Evolutionary conservation across 2,888 invertebrate genomes (phyloP).

Genomic region (Eupelmus urozonus): DNA sequence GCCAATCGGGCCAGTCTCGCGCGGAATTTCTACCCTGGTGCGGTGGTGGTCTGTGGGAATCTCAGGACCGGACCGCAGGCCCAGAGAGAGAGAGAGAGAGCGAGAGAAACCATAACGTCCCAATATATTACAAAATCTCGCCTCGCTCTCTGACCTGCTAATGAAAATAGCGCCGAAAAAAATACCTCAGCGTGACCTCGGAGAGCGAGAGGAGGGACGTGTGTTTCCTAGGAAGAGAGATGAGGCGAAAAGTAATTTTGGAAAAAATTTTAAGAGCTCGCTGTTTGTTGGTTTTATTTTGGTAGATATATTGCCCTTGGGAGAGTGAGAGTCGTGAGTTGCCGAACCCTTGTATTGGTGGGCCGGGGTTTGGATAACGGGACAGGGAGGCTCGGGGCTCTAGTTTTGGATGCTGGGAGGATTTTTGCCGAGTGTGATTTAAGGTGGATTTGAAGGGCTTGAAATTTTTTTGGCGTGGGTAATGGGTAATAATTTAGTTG

Average conservation of each 20-base stretch:
- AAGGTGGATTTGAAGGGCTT: no score
- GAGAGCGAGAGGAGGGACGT: neutral
- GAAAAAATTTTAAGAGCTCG: conserved; percentile 12
- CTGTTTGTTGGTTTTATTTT: neutral
- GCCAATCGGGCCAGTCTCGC: conserved; percentile 15
- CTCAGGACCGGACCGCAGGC: conserved; percentile 8
- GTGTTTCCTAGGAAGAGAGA: conserved; percentile 6
- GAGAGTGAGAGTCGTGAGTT: no score
- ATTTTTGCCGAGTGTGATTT: no score
- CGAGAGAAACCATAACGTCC: conserved; percentile 15
- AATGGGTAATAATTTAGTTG: no score
- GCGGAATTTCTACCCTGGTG: conserved; percentile 39
- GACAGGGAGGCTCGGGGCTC: no score
- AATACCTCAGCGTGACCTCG: conserved; percentile 39
- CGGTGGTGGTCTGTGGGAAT: conserved; percentile 52
- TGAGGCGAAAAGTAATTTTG: conserved; percentile 25
- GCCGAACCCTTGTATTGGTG: no score
- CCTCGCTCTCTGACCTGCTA: conserved; percentile 52
- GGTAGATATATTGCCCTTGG: no score
- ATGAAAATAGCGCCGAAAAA: conserved; percentile 48
- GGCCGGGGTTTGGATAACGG: no score
- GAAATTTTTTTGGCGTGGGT: no score
- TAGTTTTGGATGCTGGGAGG: no score
- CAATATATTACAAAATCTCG: conserved; percentile 40
- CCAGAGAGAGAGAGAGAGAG: neutral